These are phyloP conservation scores for Drosophila infuscata DNA, from an alignment of 2,888 invertebrate species.

Conservation along the genomic window DNA sequence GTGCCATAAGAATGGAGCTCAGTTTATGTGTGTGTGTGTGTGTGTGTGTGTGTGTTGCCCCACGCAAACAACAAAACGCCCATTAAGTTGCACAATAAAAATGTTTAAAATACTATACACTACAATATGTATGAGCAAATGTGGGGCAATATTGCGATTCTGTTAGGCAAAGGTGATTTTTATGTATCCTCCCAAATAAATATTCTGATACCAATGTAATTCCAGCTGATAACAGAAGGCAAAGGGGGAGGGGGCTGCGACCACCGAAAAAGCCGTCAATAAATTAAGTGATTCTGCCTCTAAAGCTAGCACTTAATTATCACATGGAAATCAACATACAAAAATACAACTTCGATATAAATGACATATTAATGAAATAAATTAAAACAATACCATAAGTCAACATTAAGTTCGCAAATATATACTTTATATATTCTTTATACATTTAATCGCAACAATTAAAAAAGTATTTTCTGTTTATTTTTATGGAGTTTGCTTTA, in stretches of 20 bases:
- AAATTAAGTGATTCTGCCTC: not conserved
- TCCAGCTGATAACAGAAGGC: not conserved
- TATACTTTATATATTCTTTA: too few relatives aligned
- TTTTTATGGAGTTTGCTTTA: too few relatives aligned
- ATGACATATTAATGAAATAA: not conserved
- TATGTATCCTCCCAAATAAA: constrained; percentile 3
- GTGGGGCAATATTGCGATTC: constrained; percentile 26
- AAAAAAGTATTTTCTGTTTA: not conserved
- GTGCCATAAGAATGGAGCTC: constrained; percentile 61
- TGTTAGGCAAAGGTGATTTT: constrained; percentile 7
- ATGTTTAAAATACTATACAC: constrained; percentile 70
- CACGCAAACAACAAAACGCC: constrained; percentile 69
- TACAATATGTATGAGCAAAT: constrained; percentile 38
- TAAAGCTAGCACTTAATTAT: not conserved
- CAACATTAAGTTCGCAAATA: too few relatives aligned
- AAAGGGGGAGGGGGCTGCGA: too few relatives aligned
- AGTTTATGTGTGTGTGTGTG: constrained; percentile 11
- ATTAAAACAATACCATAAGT: not conserved
- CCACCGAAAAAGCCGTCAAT: not conserved
- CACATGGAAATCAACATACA: not conserved
- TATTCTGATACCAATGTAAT: not conserved
- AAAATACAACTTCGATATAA: not conserved
- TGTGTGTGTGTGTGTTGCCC: constrained; percentile 23
- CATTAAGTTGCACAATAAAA: constrained; percentile 76
- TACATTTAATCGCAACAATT: not conserved